phyloP scores from a whole-genome alignment of 1,140 invertebrate genomes.

The Planococcus citri region DNA sequence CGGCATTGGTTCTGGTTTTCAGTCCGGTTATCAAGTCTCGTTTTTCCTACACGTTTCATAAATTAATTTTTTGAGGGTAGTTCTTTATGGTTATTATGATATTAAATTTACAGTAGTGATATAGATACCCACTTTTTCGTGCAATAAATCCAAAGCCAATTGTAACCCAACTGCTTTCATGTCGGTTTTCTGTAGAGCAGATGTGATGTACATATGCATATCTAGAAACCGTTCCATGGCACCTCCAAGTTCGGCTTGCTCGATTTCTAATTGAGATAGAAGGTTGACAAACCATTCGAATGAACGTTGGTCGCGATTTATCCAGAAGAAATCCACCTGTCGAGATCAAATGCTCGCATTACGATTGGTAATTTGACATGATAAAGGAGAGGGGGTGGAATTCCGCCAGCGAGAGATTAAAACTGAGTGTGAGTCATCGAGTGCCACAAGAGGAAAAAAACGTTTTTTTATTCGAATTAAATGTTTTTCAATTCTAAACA shows the following conservation, averaged over 20 bases:
- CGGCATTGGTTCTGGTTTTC: constrained; percentile 84
- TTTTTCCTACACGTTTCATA: constrained; percentile 67
- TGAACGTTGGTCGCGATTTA: constrained; percentile 88
- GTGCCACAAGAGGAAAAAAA: no score
- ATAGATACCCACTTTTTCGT: constrained; percentile 68
- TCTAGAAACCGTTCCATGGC: constrained; percentile 80
- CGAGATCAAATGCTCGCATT: constrained; percentile 23
- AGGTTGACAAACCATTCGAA: constrained; percentile 98
- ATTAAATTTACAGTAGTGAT: background rate
- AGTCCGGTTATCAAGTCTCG: constrained; percentile 84
- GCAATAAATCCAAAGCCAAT: constrained; percentile 77
- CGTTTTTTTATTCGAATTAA: no score
- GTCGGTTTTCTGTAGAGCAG: constrained; percentile 76
- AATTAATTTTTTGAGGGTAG: background rate
- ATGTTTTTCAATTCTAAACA: no score
- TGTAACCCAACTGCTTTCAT: constrained; percentile 91
- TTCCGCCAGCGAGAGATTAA: no score
- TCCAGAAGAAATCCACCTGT: constrained; percentile 97
- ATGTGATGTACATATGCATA: constrained; percentile 97
- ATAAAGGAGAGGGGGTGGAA: background rate
- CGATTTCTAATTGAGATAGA: constrained; percentile 81
- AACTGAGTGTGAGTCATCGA: no score
- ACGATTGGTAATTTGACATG: no score
- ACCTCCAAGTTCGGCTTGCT: constrained; percentile 75
- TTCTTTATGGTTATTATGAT: background rate